These are phyloP conservation scores for Temnothorax unifasciatus DNA, from an alignment of 2,888 invertebrate species.

Conservation along the genomic window DNA sequence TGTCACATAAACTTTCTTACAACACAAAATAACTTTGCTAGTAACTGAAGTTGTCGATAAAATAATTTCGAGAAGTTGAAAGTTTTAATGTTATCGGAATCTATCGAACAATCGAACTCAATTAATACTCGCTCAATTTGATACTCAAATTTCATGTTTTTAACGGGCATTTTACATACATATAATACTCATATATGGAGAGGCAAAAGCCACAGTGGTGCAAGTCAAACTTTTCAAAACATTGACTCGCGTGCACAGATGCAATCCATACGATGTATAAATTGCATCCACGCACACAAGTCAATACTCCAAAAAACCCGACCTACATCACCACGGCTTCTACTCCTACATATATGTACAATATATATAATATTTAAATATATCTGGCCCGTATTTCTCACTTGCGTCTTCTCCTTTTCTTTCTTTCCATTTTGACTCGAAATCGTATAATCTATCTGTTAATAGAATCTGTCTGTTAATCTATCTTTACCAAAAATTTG, in stretches of 20 bases:
- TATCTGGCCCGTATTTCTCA: neutral
- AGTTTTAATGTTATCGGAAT: neutral
- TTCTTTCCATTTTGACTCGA: neutral
- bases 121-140: neutral
- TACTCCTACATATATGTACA: too few species aligned
- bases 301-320: too few species aligned
- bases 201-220: too few species aligned
- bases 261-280: too few species aligned
- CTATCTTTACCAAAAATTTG: neutral
- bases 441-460: neutral
- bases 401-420: neutral
- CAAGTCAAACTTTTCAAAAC: too few species aligned
- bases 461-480: neutral
- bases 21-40: neutral
- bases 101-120: slow-evolving; percentile 2
- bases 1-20: slow-evolving; percentile 10
- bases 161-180: neutral
- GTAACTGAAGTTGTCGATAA: slow-evolving; percentile 11
- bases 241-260: too few species aligned
- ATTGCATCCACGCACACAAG: too few species aligned
- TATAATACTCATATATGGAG: neutral
- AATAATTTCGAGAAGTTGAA: slow-evolving; percentile 20
- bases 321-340: too few species aligned
- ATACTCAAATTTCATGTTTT: neutral
- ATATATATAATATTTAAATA: neutral